Percentiles rank a stretch among this genome's conserved stretches.
phyloP scores from a whole-genome alignment of 2,888 invertebrate species.

The Labia minor region DNA sequence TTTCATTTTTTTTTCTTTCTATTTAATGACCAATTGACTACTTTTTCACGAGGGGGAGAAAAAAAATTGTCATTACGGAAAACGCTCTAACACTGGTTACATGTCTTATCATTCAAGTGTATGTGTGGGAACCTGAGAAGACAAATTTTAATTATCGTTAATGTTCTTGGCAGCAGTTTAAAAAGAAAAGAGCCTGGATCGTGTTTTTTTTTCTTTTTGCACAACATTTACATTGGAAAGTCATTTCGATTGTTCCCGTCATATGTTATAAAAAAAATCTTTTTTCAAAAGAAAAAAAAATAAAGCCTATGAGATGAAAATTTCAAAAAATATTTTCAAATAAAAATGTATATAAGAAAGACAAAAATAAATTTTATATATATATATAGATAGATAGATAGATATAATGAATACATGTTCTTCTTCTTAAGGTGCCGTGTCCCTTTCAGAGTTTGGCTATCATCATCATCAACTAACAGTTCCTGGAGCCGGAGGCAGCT shows the following conservation, averaged over 20 bases:
- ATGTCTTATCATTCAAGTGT: background rate
- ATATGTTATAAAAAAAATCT: background rate
- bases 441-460: too few relatives aligned
- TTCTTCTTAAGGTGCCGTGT: too few relatives aligned
- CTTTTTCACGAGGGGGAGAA: background rate
- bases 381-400: too few relatives aligned
- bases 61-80: background rate
- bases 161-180: background rate
- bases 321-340: too few relatives aligned
- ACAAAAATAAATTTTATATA: too few relatives aligned
- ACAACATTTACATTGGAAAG: background rate
- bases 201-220: background rate
- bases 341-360: too few relatives aligned
- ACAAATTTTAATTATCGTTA: slow-evolving; percentile 13
- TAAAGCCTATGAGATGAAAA: too few relatives aligned
- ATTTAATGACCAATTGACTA: slow-evolving; percentile 13
- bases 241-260: background rate
- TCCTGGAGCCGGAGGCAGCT: too few relatives aligned
- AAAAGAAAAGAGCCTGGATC: background rate
- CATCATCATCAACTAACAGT: too few relatives aligned
- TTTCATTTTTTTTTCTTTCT: background rate
- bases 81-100: background rate
- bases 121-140: background rate
- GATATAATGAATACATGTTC: too few relatives aligned
- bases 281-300: background rate